phyloP scores from a whole-genome alignment of 2,888 invertebrate genomes.

The Drosophila anceps region DNA sequence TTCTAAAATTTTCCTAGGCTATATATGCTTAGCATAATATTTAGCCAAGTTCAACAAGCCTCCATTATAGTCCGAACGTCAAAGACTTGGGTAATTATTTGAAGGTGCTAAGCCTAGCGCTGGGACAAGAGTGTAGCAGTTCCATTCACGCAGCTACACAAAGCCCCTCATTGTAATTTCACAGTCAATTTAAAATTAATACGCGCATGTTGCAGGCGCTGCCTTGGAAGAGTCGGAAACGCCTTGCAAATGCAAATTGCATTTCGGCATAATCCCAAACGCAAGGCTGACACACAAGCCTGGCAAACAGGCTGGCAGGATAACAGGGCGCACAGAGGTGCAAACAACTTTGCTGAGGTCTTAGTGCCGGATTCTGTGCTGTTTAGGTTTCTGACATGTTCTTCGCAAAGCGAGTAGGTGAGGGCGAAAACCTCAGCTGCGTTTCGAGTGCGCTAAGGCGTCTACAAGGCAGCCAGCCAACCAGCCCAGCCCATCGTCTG shows the following conservation, averaged over 20 bases:
- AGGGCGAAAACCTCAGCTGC: conserved; percentile 56
- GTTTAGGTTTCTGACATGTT: conserved; percentile 14
- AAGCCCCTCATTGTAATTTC: conserved; percentile 68
- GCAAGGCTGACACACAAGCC: conserved; percentile 43
- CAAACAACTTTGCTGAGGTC: conserved; percentile 59
- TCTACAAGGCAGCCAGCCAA: conserved; percentile 22
- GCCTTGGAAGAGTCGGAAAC: conserved; percentile 42
- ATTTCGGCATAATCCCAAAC: conserved; percentile 79
- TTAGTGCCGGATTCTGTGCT: conserved; percentile 24
- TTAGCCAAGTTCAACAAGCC: background rate
- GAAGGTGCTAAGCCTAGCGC: background rate
- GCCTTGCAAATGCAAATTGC: conserved; percentile 78
- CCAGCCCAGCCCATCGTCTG: conserved; percentile 13
- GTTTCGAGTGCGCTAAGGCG: conserved; percentile 50
- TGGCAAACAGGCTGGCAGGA: conserved; percentile 42
- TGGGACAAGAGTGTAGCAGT: background rate
- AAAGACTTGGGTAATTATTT: conserved; percentile 18
- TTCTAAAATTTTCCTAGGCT: background rate
- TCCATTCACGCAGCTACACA: conserved; percentile 32
- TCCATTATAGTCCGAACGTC: background rate
- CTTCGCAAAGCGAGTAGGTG: background rate
- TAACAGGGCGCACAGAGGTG: conserved; percentile 55
- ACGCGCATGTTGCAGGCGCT: conserved; percentile 59
- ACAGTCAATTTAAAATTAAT: conserved; percentile 82
- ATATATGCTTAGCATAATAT: background rate